These are phyloP conservation scores for Sebastes fasciatus DNA, from an alignment of 2,113 vertebrate genomes.

Conservation along the genomic window DNA sequence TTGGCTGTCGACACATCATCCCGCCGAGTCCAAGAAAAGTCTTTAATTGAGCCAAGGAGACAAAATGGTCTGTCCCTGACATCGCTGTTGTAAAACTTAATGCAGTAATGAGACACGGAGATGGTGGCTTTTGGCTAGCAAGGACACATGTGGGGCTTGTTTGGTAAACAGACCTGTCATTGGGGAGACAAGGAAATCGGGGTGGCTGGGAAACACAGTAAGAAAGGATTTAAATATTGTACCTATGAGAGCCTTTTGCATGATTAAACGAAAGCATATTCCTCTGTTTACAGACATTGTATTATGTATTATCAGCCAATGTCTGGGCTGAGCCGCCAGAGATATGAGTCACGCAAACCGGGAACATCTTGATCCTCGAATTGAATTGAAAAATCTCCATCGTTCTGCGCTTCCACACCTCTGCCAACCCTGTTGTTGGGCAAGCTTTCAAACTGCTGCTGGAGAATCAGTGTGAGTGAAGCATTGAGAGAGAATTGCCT, in stretches of 20 bases:
- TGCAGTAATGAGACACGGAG: slow-evolving; percentile 15
- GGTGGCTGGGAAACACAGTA: neutral
- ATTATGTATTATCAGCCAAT: neutral
- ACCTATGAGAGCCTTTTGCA: neutral
- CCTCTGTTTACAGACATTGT: neutral
- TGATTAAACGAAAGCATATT: neutral
- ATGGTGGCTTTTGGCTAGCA: neutral
- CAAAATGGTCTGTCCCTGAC: neutral
- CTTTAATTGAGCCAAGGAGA: slow-evolving; percentile 24
- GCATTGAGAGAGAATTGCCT: slow-evolving; percentile 21
- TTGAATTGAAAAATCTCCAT: slow-evolving; percentile 22
- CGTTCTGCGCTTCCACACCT: slow-evolving; percentile 6
- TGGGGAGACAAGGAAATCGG: neutral
- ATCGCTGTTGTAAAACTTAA: slow-evolving; percentile 32
- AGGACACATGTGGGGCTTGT: neutral
- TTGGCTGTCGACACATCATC: slow-evolving; percentile 28
- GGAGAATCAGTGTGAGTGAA: slow-evolving; percentile 41
- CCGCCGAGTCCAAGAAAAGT: slow-evolving; percentile 20
- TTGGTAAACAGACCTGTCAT: slow-evolving; percentile 29
- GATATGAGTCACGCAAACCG: neutral
- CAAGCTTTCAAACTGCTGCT: slow-evolving; percentile 51
- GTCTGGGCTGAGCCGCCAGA: neutral
- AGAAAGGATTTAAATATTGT: neutral
- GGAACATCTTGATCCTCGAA: neutral
- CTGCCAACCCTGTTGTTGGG: slow-evolving; percentile 21